A percentile compares a stretch with the other conserved stretches of the same genome.
phyloP scores from a whole-genome alignment of 1,140 invertebrate species.

The Anastrepha obliqua region DNA sequence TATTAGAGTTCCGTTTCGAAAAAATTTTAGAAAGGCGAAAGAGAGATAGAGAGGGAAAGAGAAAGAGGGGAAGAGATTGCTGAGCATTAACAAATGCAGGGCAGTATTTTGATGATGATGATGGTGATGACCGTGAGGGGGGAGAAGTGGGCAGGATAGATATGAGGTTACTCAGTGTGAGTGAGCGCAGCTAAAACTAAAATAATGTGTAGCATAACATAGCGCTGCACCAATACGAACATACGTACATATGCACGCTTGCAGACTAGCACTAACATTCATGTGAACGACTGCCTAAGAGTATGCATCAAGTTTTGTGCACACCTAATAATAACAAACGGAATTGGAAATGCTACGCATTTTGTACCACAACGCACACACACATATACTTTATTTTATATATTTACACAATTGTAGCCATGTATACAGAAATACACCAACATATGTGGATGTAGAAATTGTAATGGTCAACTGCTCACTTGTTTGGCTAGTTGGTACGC shows the following conservation, averaged over 20 bases:
- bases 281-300: not conserved
- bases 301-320: not conserved
- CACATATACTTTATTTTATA: not conserved
- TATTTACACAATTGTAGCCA: not conserved
- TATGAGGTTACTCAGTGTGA: no score
- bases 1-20: not conserved
- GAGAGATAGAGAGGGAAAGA: not conserved
- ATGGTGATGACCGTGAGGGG: not conserved
- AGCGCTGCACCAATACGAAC: not conserved
- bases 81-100: not conserved
- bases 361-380: not conserved
- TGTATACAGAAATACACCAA: not conserved
- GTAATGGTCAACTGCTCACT: not conserved
- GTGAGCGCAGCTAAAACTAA: not conserved
- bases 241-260: not conserved
- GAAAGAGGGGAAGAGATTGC: not conserved
- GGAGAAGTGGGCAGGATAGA: not conserved
- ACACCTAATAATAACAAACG: constrained; percentile 23
- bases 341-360: not conserved
- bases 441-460: not conserved
- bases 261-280: not conserved
- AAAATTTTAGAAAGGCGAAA: not conserved
- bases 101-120: not conserved
- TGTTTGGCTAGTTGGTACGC: not conserved
- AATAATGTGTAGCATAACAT: not conserved